Evolutionary conservation across 2,797 vertebrate genomes (phyloP).

Genomic region (Phalloptychus januarius): DNA sequence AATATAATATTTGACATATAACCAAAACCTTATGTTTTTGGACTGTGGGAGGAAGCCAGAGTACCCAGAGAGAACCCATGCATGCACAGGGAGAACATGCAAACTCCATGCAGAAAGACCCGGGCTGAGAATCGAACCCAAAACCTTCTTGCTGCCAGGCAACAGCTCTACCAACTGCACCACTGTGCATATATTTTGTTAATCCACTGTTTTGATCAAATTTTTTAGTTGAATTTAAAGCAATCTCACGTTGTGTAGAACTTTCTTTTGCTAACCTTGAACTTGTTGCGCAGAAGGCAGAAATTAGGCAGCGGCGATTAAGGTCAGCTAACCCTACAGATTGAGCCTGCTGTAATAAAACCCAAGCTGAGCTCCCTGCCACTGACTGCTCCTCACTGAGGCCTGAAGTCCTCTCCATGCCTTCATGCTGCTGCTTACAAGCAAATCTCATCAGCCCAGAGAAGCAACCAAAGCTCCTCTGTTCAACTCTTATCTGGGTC

Average conservation of each 20-base stretch:
- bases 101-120: too few relatives aligned
- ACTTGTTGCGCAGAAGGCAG: slow-evolving; percentile 26
- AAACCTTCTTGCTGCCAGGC: too few relatives aligned
- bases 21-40: too few relatives aligned
- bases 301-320: slow-evolving; percentile 33
- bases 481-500: neutral
- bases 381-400: slow-evolving; percentile 16
- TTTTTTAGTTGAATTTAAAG: neutral
- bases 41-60: too few relatives aligned
- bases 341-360: slow-evolving; percentile 52
- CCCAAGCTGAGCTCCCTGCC: slow-evolving; percentile 48
- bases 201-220: neutral
- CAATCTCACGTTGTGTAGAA: neutral
- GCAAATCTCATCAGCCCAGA: neutral
- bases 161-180: too few relatives aligned
- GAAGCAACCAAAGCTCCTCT: slow-evolving; percentile 7
- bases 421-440: neutral
- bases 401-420: slow-evolving; percentile 8
- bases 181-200: too few relatives aligned
- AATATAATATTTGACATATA: neutral
- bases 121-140: too few relatives aligned
- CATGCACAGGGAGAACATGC: too few relatives aligned
- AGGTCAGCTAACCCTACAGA: slow-evolving; percentile 53
- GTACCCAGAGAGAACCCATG: too few relatives aligned
- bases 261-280: slow-evolving; percentile 14